These are phyloP conservation scores for Phragmatobia fuliginosa DNA, from an alignment of 2,888 invertebrate species.

Conservation along the genomic window DNA sequence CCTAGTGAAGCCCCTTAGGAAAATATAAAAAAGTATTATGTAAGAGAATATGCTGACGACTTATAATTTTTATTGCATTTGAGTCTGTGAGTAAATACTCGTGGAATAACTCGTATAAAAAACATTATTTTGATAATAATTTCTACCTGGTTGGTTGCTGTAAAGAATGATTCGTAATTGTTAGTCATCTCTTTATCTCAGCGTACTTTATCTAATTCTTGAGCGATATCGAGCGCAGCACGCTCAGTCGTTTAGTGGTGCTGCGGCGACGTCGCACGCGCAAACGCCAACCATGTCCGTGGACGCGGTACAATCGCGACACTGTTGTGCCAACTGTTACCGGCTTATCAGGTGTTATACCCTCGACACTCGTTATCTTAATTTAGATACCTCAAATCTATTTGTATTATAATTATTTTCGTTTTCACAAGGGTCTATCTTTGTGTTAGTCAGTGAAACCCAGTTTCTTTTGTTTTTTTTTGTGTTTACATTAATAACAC, in stretches of 20 bases:
- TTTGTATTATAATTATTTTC: slow-evolving; percentile 11
- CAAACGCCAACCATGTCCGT: slow-evolving; percentile 51
- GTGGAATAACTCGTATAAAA: too few relatives aligned
- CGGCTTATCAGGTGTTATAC: slow-evolving; percentile 54
- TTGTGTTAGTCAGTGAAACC: slow-evolving; percentile 17
- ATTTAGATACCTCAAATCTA: slow-evolving; percentile 18
- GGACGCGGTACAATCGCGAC: slow-evolving; percentile 47
- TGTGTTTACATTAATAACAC: not conserved
- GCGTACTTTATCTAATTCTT: slow-evolving; percentile 66
- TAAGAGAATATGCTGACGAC: not conserved
- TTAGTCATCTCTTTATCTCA: slow-evolving; percentile 76
- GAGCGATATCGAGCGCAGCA: slow-evolving; percentile 52
- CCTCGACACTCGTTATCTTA: slow-evolving; percentile 23
- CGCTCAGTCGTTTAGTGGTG: slow-evolving; percentile 53
- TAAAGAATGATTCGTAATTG: slow-evolving; percentile 52
- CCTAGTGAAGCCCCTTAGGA: not conserved
- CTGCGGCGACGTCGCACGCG: slow-evolving; percentile 45
- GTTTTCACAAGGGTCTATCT: slow-evolving; percentile 15
- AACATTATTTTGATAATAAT: slow-evolving; percentile 46
- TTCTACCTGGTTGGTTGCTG: slow-evolving; percentile 49
- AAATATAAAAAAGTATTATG: not conserved
- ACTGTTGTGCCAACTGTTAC: slow-evolving; percentile 55
- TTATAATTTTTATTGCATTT: not conserved
- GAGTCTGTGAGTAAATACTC: not conserved
- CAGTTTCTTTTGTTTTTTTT: slow-evolving; percentile 25